A percentile compares a stretch with the other conserved stretches of the same genome.
These are phyloP conservation scores for Morpho achilles DNA, from an alignment of 2,888 invertebrate genomes.

Conservation along the genomic window DNA sequence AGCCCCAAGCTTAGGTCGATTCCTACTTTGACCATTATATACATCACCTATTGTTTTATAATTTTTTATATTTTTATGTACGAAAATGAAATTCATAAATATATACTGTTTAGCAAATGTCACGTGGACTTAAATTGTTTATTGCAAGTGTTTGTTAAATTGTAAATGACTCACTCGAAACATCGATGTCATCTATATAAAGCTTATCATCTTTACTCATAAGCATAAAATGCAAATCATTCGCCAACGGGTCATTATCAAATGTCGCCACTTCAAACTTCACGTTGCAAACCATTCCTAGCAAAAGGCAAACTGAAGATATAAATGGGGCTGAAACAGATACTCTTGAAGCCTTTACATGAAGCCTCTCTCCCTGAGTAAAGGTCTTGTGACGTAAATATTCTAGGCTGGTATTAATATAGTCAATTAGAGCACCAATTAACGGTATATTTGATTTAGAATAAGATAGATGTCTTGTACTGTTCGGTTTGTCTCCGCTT, in stretches of 20 bases:
- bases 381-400: constrained; percentile 49
- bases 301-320: constrained; percentile 46
- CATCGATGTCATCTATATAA: constrained; percentile 65
- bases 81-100: too few species aligned
- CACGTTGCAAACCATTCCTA: constrained; percentile 56
- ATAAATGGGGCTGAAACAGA: constrained; percentile 53
- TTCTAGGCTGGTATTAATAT: constrained; percentile 51
- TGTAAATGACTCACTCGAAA: constrained; percentile 48
- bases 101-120: too few species aligned
- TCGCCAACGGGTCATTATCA: constrained; percentile 46
- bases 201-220: constrained; percentile 62
- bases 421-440: constrained; percentile 60
- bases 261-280: constrained; percentile 66
- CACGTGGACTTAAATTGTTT: not conserved
- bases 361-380: constrained; percentile 46
- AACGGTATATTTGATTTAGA: constrained; percentile 54
- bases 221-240: constrained; percentile 62
- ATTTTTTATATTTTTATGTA: too few species aligned
- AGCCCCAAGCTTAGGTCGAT: too few species aligned
- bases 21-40: too few species aligned
- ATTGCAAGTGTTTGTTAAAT: too few species aligned
- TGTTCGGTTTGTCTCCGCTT: constrained; percentile 32
- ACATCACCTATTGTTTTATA: too few species aligned
- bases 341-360: constrained; percentile 39
- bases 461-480: constrained; percentile 52